These are phyloP conservation scores for Parnassius smintheus DNA, from an alignment of 2,888 invertebrate genomes.

Conservation along the genomic window DNA sequence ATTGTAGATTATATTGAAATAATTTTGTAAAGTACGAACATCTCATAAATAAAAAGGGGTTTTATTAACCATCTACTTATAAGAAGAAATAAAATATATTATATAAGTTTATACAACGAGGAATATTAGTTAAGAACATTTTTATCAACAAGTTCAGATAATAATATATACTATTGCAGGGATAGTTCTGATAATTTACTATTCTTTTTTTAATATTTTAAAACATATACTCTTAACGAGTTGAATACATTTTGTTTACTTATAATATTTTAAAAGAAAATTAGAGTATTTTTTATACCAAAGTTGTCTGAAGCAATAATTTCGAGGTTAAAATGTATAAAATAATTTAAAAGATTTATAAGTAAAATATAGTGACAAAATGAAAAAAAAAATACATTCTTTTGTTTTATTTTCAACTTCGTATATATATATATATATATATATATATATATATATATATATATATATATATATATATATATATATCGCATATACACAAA, in stretches of 20 bases:
- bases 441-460: too few species aligned
- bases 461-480: too few species aligned
- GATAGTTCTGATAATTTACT: background rate
- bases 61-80: background rate
- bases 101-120: background rate
- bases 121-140: background rate
- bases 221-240: background rate
- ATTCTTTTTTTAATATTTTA: background rate
- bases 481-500: too few species aligned
- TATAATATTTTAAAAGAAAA: background rate
- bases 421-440: background rate
- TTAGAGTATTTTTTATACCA: background rate
- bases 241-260: background rate
- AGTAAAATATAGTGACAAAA: slow-evolving; percentile 16
- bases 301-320: slow-evolving; percentile 2
- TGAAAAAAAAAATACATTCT: background rate
- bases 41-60: background rate
- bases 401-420: background rate
- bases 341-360: slow-evolving; percentile 4
- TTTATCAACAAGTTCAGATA: background rate
- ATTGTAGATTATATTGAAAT: slow-evolving; percentile 6
- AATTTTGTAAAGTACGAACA: background rate
- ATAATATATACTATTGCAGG: background rate
- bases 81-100: background rate
- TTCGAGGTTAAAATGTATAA: slow-evolving; percentile 1